Evolutionary conservation across 2,888 invertebrate genomes (phyloP), one percentile per base, ranked within the genome.

Genomic region (Drosophila ustulata): DNA sequence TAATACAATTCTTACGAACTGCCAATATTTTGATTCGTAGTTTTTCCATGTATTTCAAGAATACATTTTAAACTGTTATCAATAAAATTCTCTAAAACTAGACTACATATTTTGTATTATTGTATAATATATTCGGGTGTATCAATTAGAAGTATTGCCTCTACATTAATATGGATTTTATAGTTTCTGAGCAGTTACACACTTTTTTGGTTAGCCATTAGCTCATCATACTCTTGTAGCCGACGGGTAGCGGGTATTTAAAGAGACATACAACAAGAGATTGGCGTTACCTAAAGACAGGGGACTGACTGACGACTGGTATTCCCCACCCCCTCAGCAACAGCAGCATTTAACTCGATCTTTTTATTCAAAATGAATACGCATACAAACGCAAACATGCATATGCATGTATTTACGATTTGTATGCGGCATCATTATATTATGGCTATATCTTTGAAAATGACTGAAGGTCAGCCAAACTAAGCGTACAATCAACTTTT

Each of bases 401-500:
- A 65, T 45, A 71, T 41, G 70, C 13, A 61, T 49, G 57, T 64
- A 57, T 68, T 53, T 80, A 50, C 67, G 57, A 80, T 67, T 76
- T 63, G 41, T 76, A 53, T 75, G 41, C 76, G 65, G 45, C 25
- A 57, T 71, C 25, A 57, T 71, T 75, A 71, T 68, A 64, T 57
- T 75, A 57, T 62, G 74, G 66, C 67, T 75, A 84, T 88, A 82
- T 88, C 75, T 82, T 78, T 68, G 52, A 73, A 82, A 84, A 71
- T 73, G 46, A 74, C 84, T 82, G 89, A 88, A 88, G 88, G 88
- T 86, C 88, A 88, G 67, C 50, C 71, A 59, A 77, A 82, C 70
- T 82, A 75, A 89, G 76, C 76, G 89, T 84, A 81, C 89, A 86
- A 86, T 88, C 78, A 88, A 88, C 86, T 80, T 81, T 71, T 82